These are phyloP conservation scores for Parnassius mnemosyne DNA, from an alignment of 2,888 invertebrate genomes.

Conservation along the genomic window DNA sequence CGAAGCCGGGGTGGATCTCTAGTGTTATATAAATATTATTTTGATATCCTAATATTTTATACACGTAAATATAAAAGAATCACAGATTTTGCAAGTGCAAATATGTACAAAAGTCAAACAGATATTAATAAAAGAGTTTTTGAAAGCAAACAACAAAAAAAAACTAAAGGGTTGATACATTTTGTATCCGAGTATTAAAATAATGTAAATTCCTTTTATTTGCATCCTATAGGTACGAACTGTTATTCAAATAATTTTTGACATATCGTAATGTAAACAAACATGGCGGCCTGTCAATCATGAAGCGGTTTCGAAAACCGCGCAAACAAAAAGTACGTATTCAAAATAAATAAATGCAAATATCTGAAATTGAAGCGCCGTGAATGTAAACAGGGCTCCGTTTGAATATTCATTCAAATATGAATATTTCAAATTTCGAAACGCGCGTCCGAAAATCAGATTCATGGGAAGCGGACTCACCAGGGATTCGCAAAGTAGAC, in stretches of 20 bases:
- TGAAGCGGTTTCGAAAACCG: slow-evolving; percentile 42
- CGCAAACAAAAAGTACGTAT: slow-evolving; percentile 56
- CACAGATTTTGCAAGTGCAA: slow-evolving; percentile 3
- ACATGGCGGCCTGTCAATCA: slow-evolving; percentile 46
- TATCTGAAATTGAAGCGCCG: slow-evolving; percentile 77
- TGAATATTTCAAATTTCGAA: slow-evolving; percentile 75
- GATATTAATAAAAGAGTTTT: slow-evolving; percentile 27
- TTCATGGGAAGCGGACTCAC: slow-evolving; percentile 55
- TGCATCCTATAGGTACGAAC: slow-evolving; percentile 5
- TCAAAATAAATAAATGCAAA: slow-evolving; percentile 79
- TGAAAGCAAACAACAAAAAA: slow-evolving; percentile 25
- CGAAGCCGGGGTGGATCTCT: too few species aligned
- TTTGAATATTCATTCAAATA: slow-evolving; percentile 79
- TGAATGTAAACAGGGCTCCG: slow-evolving; percentile 75
- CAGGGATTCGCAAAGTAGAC: slow-evolving; percentile 13
- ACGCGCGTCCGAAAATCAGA: slow-evolving; percentile 65
- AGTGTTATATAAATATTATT: too few species aligned
- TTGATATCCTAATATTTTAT: too few species aligned
- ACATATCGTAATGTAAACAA: slow-evolving; percentile 37
- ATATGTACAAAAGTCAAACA: slow-evolving; percentile 16
- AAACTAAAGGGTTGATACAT: slow-evolving; percentile 12
- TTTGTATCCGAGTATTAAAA: slow-evolving; percentile 26
- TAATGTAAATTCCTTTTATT: slow-evolving; percentile 24
- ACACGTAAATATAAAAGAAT: too few species aligned
- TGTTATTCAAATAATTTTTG: slow-evolving; percentile 30